These are phyloP conservation scores for Montipora cactus DNA, from an alignment of 64 coral and sea anemone genomes.

Conservation along the genomic window DNA sequence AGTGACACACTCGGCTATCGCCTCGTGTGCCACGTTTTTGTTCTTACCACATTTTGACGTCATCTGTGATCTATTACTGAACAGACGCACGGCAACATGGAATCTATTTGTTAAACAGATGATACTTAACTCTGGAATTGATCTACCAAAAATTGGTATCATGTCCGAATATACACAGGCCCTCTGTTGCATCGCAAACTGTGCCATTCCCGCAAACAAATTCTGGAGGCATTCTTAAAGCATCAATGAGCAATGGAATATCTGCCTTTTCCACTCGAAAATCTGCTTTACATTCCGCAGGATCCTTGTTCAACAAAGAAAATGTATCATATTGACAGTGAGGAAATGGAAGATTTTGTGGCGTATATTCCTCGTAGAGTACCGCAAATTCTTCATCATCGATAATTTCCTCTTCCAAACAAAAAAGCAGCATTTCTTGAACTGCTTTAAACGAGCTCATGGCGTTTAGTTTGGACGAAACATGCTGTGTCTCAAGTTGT, in stretches of 20 bases:
- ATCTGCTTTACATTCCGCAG: slow-evolving; percentile 39
- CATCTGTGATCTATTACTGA: slow-evolving; percentile 26
- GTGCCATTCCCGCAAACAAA: slow-evolving; percentile 69
- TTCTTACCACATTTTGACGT: not conserved
- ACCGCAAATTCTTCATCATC: slow-evolving; percentile 69
- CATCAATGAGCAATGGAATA: slow-evolving; percentile 36
- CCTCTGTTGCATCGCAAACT: slow-evolving; percentile 76
- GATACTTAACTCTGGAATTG: too few species aligned
- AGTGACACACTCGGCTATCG: too few species aligned
- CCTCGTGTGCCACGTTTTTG: too few species aligned
- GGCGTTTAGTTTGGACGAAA: too few species aligned
- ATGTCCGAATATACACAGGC: slow-evolving; percentile 34
- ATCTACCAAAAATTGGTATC: too few species aligned
- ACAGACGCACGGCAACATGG: slow-evolving; percentile 41
- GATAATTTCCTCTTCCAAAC: slow-evolving; percentile 63
- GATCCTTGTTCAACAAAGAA: slow-evolving; percentile 42
- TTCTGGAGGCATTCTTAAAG: slow-evolving; percentile 41
- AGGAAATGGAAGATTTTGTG: slow-evolving; percentile 57
- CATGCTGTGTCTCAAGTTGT: too few species aligned
- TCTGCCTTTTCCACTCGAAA: slow-evolving; percentile 29
- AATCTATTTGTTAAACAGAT: slow-evolving; percentile 31
- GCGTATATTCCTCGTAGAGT: slow-evolving; percentile 51
- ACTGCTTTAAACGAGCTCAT: slow-evolving; percentile 24
- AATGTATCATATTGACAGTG: slow-evolving; percentile 32
- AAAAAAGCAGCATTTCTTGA: slow-evolving; percentile 63